A percentile compares a stretch with the other conserved stretches of the same genome.
Conservation (phyloP, 1,140 invertebrate species). For the Penaeus indicus region DNA sequence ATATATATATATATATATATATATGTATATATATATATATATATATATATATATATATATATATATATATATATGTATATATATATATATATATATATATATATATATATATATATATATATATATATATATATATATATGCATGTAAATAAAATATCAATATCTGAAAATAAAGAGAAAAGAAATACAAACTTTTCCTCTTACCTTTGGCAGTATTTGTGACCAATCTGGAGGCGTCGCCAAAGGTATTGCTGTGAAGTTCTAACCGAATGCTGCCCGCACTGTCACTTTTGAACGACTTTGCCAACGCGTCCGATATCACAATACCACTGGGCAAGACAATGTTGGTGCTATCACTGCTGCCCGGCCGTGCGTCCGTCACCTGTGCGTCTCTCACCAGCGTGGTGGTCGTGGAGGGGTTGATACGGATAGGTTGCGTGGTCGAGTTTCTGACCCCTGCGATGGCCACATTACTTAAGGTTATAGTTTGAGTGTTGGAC, state of each 20-base stretch:
- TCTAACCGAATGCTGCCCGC: conserved; percentile 62
- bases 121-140: too few relatives aligned
- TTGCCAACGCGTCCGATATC: conserved; percentile 60
- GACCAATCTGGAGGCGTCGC: conserved; percentile 56
- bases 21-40: too few relatives aligned
- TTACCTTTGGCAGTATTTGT: conserved; percentile 60
- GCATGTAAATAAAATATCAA: too few relatives aligned
- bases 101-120: too few relatives aligned
- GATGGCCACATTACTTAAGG: conserved; percentile 64
- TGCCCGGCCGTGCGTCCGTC: conserved; percentile 51
- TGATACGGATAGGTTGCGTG: conserved; percentile 62
- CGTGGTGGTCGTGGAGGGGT: conserved; percentile 56
- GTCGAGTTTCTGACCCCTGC: conserved; percentile 63
- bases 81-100: too few relatives aligned
- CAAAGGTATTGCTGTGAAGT: conserved; percentile 58
- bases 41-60: too few relatives aligned
- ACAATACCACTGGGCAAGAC: conserved; percentile 60
- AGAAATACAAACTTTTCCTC: conserved; percentile 4
- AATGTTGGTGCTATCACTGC: conserved; percentile 55
- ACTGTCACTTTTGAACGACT: conserved; percentile 62
- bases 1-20: too few relatives aligned
- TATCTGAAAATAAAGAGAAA: neutral
- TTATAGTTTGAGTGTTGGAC: conserved; percentile 62
- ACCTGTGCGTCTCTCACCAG: conserved; percentile 59
- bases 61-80: too few relatives aligned